Evolutionary conservation across 1,140 invertebrate species (phyloP).

Genomic region (Wiebesia pumilae): DNA sequence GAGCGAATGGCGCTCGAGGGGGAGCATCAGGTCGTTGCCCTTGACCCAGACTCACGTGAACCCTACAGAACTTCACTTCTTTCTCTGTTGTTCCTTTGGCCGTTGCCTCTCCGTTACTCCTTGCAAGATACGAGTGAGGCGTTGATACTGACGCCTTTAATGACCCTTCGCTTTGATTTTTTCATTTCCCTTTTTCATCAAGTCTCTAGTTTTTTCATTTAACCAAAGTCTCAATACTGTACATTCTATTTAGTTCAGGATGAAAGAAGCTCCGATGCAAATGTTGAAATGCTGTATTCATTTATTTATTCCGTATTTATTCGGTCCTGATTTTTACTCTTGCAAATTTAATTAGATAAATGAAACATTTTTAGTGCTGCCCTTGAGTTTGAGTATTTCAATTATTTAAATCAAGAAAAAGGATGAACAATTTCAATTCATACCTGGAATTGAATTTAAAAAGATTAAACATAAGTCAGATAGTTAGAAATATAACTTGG

Average conservation of each 20-base stretch:
- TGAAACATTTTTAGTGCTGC: not conserved
- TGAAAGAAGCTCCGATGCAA: not conserved
- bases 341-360: not conserved
- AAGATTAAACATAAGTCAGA: not conserved
- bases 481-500: not conserved
- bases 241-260: not conserved
- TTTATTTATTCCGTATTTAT: conserved; percentile 4
- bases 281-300: not conserved
- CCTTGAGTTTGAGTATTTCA: not conserved
- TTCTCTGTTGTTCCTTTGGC: not conserved
- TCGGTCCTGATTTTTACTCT: not conserved
- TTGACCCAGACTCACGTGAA: conserved; percentile 67
- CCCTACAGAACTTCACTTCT: conserved; percentile 20
- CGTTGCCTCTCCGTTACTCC: conserved; percentile 18
- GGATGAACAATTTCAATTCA: not conserved
- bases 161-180: conserved; percentile 29
- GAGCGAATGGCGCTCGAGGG: conserved; percentile 19
- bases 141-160: conserved; percentile 23
- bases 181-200: not conserved
- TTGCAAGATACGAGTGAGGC: conserved; percentile 13
- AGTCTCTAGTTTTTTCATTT: not conserved
- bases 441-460: not conserved
- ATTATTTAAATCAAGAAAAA: not conserved
- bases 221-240: not conserved
- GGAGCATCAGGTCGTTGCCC: conserved; percentile 66